Percentiles rank a stretch among this genome's conserved stretches.
phyloP scores from a whole-genome alignment of 2,888 invertebrate species.

The Spatulosminthurus flaviceps region DNA sequence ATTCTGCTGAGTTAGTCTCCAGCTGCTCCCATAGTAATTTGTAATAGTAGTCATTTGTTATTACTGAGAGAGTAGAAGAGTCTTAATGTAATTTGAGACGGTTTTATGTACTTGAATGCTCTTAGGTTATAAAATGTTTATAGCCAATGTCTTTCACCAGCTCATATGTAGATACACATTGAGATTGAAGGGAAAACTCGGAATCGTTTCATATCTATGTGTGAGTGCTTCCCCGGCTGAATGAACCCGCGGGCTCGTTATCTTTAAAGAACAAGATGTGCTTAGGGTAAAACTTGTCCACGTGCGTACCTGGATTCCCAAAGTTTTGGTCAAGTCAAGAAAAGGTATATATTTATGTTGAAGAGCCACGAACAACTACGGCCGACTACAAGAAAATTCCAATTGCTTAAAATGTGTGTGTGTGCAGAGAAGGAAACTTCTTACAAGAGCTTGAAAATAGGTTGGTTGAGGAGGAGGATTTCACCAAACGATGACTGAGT shows the following conservation, averaged over 20 bases:
- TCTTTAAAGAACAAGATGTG: constrained; percentile 12
- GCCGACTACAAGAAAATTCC: constrained; percentile 21
- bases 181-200: too few species aligned
- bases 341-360: not conserved
- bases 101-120: too few species aligned
- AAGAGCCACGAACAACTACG: not conserved
- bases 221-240: not conserved
- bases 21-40: too few species aligned
- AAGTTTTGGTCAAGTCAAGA: constrained; percentile 5
- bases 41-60: too few species aligned
- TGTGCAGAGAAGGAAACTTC: constrained; percentile 26
- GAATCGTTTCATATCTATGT: too few species aligned
- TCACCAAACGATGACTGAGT: constrained; percentile 29
- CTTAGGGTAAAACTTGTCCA: not conserved
- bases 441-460: constrained; percentile 21
- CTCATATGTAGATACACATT: too few species aligned
- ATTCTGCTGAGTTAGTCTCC: too few species aligned
- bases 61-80: too few species aligned
- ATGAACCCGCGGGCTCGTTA: not conserved
- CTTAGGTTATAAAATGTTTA: too few species aligned
- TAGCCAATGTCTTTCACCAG: too few species aligned
- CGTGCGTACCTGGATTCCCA: not conserved
- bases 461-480: constrained; percentile 27
- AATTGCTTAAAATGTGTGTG: too few species aligned
- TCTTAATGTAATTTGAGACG: too few species aligned